phyloP scores from a whole-genome alignment of 2,797 vertebrate genomes.

The Cossypha niveicapilla region DNA sequence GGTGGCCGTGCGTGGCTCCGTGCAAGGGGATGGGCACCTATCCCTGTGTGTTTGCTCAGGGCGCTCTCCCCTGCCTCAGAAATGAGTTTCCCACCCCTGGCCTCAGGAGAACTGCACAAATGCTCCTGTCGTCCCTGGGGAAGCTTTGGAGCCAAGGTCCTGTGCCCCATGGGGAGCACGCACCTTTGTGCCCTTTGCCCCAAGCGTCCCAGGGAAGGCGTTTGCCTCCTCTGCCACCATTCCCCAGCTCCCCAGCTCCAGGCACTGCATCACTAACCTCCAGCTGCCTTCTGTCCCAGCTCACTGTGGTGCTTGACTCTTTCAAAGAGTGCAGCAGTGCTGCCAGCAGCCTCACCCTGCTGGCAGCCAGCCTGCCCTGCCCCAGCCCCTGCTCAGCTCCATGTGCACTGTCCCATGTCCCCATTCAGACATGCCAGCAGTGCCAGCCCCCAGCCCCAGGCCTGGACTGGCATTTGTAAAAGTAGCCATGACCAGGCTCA shows the following conservation, averaged over 20 bases:
- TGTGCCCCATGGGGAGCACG: fast-evolving
- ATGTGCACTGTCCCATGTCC: neutral
- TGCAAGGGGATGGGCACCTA: fast-evolving
- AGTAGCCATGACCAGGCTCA: neutral
- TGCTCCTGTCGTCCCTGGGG: neutral
- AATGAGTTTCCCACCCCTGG: neutral
- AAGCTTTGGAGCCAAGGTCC: neutral
- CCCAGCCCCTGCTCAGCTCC: neutral
- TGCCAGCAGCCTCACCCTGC: constrained; percentile 1
- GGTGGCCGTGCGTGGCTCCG: fast-evolving
- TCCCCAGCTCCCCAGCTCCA: neutral
- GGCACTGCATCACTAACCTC: neutral
- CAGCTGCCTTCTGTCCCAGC: neutral
- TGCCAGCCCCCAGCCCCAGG: fast-evolving
- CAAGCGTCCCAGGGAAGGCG: neutral
- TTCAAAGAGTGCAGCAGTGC: neutral
- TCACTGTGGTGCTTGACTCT: fast-evolving
- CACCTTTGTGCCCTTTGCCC: neutral
- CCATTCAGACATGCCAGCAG: fast-evolving
- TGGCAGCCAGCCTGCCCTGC: fast-evolving
- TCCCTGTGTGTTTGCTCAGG: fast-evolving
- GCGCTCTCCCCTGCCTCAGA: neutral
- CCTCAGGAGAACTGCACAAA: fast-evolving
- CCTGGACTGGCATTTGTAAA: neutral
- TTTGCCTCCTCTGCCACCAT: neutral